These are phyloP conservation scores for Lasioglossum baleicum DNA, from an alignment of 1,140 invertebrate species.

Conservation along the genomic window DNA sequence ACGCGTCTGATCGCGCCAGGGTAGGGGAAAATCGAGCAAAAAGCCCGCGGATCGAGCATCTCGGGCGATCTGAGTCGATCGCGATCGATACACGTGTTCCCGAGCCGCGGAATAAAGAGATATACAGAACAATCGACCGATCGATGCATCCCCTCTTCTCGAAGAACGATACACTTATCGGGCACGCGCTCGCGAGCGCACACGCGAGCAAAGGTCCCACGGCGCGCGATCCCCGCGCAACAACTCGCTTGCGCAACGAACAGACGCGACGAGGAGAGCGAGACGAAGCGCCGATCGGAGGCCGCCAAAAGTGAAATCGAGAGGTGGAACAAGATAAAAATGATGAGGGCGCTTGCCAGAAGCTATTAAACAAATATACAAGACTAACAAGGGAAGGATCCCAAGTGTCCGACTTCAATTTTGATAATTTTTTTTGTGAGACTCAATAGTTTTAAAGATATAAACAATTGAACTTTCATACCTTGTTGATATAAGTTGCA, in stretches of 20 bases:
- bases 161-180: constrained; percentile 34
- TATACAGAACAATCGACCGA: constrained; percentile 7
- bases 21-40: background rate
- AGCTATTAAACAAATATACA: constrained; percentile 28
- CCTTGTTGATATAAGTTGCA: no score
- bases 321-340: constrained; percentile 65
- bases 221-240: constrained; percentile 45
- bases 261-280: constrained; percentile 7
- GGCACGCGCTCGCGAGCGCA: constrained; percentile 21
- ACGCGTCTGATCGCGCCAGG: background rate
- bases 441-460: no score
- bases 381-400: no score
- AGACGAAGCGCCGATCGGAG: constrained; percentile 45
- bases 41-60: background rate
- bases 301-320: constrained; percentile 75
- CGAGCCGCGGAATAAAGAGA: background rate
- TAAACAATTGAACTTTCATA: no score
- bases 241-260: constrained; percentile 54
- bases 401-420: no score
- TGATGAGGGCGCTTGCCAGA: constrained; percentile 33
- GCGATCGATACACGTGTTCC: constrained; percentile 18
- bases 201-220: constrained; percentile 31
- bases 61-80: background rate
- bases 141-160: background rate
- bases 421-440: no score